Percentiles rank a stretch among this genome's conserved stretches.
phyloP scores from a whole-genome alignment of 2,797 vertebrate genomes.

The Falco cherrug region DNA sequence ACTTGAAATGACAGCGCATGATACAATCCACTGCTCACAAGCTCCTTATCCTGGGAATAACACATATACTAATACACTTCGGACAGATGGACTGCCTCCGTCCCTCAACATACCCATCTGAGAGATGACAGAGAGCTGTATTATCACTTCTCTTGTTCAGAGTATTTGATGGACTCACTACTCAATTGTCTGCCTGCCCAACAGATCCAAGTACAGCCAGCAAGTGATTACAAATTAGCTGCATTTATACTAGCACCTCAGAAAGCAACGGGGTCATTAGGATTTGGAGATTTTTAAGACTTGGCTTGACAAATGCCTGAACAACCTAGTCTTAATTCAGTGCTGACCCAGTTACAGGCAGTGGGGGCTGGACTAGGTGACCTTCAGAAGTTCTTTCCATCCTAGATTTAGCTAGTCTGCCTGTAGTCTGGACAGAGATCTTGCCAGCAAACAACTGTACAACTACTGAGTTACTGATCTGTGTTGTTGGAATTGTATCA shows the following conservation, averaged over 20 bases:
- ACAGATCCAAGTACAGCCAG: neutral
- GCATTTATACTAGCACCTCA: neutral
- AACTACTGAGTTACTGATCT: neutral
- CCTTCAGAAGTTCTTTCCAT: conserved; percentile 1
- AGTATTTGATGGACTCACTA: neutral
- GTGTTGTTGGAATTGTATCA: neutral
- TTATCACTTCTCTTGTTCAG: neutral
- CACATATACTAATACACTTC: neutral
- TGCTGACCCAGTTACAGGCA: neutral
- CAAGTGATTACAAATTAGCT: neutral
- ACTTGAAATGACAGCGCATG: neutral
- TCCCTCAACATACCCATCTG: neutral
- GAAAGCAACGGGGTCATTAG: neutral
- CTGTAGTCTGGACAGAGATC: neutral
- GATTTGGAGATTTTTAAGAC: neutral
- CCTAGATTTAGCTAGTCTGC: neutral
- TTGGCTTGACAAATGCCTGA: neutral
- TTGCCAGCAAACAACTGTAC: neutral
- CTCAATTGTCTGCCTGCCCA: neutral
- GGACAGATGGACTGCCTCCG: neutral
- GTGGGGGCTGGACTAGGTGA: neutral
- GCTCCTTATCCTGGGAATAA: neutral
- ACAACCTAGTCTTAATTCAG: neutral
- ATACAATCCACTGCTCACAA: neutral
- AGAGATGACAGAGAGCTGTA: neutral